Base-by-base conservation (phyloP, 2,797 vertebrate species). In the Phoxinus dragarum region DNA sequence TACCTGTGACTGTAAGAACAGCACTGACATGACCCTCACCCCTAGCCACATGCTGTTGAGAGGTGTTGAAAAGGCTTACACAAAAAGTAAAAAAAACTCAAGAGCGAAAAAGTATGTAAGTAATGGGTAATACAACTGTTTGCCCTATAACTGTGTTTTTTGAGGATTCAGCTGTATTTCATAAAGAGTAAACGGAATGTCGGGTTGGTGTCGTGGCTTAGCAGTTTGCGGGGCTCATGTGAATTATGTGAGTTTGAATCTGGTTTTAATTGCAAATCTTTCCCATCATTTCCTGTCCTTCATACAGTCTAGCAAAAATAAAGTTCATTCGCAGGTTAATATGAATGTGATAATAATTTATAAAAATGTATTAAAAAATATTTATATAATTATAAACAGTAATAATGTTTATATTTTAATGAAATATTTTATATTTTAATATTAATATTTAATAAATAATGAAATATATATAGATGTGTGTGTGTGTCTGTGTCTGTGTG, bases 1-100 rank as follows among this genome's bases (percentile, higher is more conserved):
- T 64, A 84, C 87, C 80, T 86, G 72, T 38, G 67, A 80, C 64
- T 82, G 73, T 42, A 44, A 85, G 56, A 79, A 69, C 49, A 84
- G 44, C 42, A 77, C 79, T 73, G 54, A 84, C 47, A 68, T 89
- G 69, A 88, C 86, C 86, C 88, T 47, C 61, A 86, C 52, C 71
- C 74, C 36, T 36, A 54, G 77, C 27, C 78, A 78, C 73, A 61
- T 67, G 52, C 78, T 38, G 84, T 6, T 21, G 10, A 40, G 23
- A 36, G 40, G 21, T 27, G 52, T 44, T 42, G 4, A 52, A 42
- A 68, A 10, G 2, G 36, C 36, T 68, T 77, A 67, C 31, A 66
- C 64, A 67, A 47, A 88, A 42, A 75, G 73, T 67, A 54, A 73
- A 49, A 72, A 47, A 49, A 27, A 27, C 7, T 11, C 42, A 38